Percentiles rank a stretch among this genome's conserved stretches.
phyloP scores from a whole-genome alignment of 1,140 invertebrate genomes.

The Trissolcus basalis region DNA sequence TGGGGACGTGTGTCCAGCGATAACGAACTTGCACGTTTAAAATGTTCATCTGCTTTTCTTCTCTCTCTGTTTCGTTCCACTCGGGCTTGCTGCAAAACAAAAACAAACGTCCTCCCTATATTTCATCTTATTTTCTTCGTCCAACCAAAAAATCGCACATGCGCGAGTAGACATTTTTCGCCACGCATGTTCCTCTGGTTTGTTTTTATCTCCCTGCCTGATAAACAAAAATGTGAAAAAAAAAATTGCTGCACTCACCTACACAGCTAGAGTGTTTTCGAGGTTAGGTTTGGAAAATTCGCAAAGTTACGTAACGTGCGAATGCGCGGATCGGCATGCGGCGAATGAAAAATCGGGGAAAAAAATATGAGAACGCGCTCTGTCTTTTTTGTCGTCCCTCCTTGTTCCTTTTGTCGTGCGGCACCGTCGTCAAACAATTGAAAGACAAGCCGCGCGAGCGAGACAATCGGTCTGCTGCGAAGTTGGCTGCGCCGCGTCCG shows the following conservation, averaged over 20 bases:
- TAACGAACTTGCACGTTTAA: neutral
- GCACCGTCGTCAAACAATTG: too few species aligned
- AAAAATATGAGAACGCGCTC: too few species aligned
- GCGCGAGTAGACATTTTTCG: conserved; percentile 5
- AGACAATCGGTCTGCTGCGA: too few species aligned
- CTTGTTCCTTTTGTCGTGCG: too few species aligned
- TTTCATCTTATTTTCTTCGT: neutral
- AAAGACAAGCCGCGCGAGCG: too few species aligned
- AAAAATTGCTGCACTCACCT: neutral
- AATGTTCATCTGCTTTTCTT: neutral
- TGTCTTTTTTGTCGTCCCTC: too few species aligned
- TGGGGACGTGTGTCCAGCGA: neutral
- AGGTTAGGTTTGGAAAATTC: neutral
- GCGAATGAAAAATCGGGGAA: too few species aligned
- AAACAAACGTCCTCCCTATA: neutral
- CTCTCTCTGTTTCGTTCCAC: neutral
- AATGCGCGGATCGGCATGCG: too few species aligned
- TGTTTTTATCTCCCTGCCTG: conserved; percentile 5
- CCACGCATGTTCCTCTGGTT: neutral
- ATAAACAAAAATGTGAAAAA: neutral
- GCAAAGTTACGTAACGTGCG: neutral
- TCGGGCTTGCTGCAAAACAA: neutral
- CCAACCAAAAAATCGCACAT: conserved; percentile 7
- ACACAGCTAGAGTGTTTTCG: neutral
- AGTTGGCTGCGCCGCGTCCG: neutral